Conservation (phyloP, 2,888 invertebrate genomes). For the Andrena praecox region DNA sequence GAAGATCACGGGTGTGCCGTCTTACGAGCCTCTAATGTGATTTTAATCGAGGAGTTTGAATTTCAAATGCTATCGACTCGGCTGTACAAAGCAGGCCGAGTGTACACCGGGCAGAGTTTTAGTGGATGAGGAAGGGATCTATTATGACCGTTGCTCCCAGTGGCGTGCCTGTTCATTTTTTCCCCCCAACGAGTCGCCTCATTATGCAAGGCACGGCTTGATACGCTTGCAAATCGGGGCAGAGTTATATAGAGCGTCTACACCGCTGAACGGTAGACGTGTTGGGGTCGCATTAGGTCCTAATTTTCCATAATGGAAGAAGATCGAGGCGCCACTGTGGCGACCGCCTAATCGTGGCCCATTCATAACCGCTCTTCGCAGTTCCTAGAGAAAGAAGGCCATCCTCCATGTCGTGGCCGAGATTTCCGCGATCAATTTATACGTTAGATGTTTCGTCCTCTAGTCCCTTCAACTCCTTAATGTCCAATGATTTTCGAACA, state of each 20-base stretch:
- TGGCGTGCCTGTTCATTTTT: constrained; percentile 47
- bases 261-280: constrained; percentile 65
- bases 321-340: constrained; percentile 76
- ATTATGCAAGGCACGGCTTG: constrained; percentile 1
- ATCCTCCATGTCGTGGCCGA: constrained; percentile 49
- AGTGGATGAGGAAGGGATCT: constrained; percentile 45
- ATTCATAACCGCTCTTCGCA: constrained; percentile 74
- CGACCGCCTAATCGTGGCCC: constrained; percentile 74
- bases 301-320: constrained; percentile 80
- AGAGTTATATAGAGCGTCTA: constrained; percentile 10
- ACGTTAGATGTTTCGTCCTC: constrained; percentile 32
- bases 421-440: constrained; percentile 62
- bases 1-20: constrained; percentile 56
- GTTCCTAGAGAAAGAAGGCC: constrained; percentile 40
- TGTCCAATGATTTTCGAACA: neutral
- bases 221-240: neutral
- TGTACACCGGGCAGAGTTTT: constrained; percentile 38
- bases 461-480: constrained; percentile 24
- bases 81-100: constrained; percentile 49
- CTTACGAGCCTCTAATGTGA: constrained; percentile 80
- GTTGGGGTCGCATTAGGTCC: constrained; percentile 72
- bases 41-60: constrained; percentile 84
- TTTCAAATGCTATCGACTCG: constrained; percentile 80
- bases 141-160: constrained; percentile 63
- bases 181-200: neutral